Evolutionary conservation across 2,113 vertebrate genomes (phyloP), one percentile per base, ranked within the genome.

Genomic region (Nothobranchius furzeri): DNA sequence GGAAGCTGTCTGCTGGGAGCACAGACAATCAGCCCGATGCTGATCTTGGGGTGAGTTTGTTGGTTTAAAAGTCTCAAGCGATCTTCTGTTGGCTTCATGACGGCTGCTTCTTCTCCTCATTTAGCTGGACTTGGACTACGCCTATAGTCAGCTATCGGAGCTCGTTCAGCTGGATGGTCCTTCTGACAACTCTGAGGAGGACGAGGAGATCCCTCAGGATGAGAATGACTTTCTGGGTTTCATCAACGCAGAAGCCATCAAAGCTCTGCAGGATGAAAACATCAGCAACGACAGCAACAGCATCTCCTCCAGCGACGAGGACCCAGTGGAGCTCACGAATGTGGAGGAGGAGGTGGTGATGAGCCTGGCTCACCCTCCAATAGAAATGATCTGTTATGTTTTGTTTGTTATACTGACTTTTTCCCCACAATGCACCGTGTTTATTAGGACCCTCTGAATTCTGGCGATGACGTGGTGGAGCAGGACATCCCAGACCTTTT

Each of bases 401-500:
- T 2, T 25, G 4, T 12, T 52, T 48, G 4, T 53, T 17, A 13
- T 54, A 46, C 17, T 14, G 20, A 58, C n/a, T 46, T 12, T n/a
- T 8, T 45, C 56, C 50, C 20, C 9, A n/a, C 13, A 20, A 13
- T 66, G 30, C 5, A 4, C 35, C 8, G 15, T 63, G 7, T 54
- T 37, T 0, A 37, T 63, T 83, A 99, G 97, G 96, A 98, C 78
- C 96, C 97, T 60, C 86, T 99, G 79, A 98, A 99, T 91, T 99
- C 97, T 15, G 95, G 92, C 14, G 97, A 99, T 76, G 98, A 99
- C 52, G 95, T 97, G 73, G 95, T 97, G 55, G 98, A 99, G 50
- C 97, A 98, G 87, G 97, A 99, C 72, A 92, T 92, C 72, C 93
- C 96, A 6, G 97, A 99, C 86, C 91, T 98, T 73, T 99, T 99